A percentile compares a stretch with the other conserved stretches of the same genome.
phyloP scores from a whole-genome alignment of 2,888 invertebrate species.

The Cordilura impudica region DNA sequence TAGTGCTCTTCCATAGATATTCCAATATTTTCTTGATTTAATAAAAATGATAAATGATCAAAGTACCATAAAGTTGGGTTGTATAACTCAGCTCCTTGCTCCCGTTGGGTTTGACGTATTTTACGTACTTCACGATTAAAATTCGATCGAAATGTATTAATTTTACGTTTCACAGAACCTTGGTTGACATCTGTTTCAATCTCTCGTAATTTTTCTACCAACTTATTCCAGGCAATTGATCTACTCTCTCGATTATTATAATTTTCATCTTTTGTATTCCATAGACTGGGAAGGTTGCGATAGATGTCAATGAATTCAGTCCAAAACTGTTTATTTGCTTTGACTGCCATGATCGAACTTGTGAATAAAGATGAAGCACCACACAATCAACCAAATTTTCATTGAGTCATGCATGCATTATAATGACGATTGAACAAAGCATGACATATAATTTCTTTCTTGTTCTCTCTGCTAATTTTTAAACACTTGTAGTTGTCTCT shows the following conservation, averaged over 20 bases:
- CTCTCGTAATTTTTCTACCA: conserved; percentile 45
- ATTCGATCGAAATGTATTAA: conserved; percentile 50
- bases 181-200: conserved; percentile 46
- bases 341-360: conserved; percentile 39
- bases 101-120: conserved; percentile 23
- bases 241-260: conserved; percentile 37
- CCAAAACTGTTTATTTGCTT: conserved; percentile 47
- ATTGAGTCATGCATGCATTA: conserved; percentile 53
- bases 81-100: conserved; percentile 15
- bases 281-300: conserved; percentile 27
- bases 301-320: conserved; percentile 47
- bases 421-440: conserved; percentile 18
- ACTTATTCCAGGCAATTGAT: conserved; percentile 8
- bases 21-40: conserved; percentile 5
- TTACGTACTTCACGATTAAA: conserved; percentile 47
- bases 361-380: background rate
- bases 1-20: background rate
- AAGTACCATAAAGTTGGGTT: conserved; percentile 48
- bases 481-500: background rate
- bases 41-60: conserved; percentile 43
- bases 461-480: background rate
- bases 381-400: conserved; percentile 21
- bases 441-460: conserved; percentile 7
- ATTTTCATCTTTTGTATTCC: conserved; percentile 47
- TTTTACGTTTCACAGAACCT: conserved; percentile 49